Evolutionary conservation across 2,888 invertebrate genomes (phyloP).

Genomic region (Standfussiana lucernea): DNA sequence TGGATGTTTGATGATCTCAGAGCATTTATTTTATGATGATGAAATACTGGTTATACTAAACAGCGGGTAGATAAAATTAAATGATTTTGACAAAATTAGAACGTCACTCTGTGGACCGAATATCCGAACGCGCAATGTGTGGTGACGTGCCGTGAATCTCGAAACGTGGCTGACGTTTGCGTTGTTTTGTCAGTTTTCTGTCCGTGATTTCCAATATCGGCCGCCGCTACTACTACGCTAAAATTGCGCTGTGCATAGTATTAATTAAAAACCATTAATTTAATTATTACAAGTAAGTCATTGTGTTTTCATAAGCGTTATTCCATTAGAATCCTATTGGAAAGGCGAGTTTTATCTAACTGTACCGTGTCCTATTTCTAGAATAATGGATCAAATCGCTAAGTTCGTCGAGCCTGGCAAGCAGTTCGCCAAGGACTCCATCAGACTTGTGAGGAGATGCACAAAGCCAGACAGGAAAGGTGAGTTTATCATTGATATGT

Average conservation of each 20-base stretch:
- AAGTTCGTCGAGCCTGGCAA: slow-evolving; percentile 98
- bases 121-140: slow-evolving; percentile 74
- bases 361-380: slow-evolving; percentile 74
- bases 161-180: slow-evolving; percentile 89
- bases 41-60: not conserved
- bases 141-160: slow-evolving; percentile 86
- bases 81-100: not conserved
- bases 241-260: slow-evolving; percentile 50
- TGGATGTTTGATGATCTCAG: not conserved
- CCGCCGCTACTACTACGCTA: slow-evolving; percentile 60
- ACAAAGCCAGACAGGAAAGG: slow-evolving; percentile 99
- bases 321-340: slow-evolving; percentile 9
- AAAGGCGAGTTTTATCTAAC: slow-evolving; percentile 38
- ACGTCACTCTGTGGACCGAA: slow-evolving; percentile 12
- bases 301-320: slow-evolving; percentile 16
- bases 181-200: slow-evolving; percentile 74
- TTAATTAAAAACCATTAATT: slow-evolving; percentile 57
- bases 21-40: not conserved
- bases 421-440: slow-evolving; percentile 99
- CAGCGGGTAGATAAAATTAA: not conserved
- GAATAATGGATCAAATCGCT: slow-evolving; percentile 98
- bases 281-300: slow-evolving; percentile 60
- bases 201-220: slow-evolving; percentile 66
- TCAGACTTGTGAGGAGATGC: slow-evolving; percentile 99
- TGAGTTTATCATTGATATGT: slow-evolving; percentile 77